Evolutionary conservation across 2,113 vertebrate species (phyloP).

Genomic region (Haemorhous mexicanus): DNA sequence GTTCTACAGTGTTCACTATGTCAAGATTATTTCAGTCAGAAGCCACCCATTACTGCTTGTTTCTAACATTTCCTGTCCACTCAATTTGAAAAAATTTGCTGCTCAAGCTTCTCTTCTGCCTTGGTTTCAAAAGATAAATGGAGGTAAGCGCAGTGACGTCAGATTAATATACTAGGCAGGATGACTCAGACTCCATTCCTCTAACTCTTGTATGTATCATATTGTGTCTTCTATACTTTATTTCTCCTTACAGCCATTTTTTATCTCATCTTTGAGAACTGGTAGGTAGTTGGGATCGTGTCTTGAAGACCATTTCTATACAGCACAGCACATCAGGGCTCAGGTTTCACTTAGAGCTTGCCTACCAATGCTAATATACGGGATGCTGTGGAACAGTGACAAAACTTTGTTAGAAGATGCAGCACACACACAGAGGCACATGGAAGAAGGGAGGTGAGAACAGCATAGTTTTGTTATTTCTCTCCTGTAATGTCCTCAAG

Average conservation of each 20-base stretch:
- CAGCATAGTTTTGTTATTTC: not conserved
- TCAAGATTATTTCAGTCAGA: conserved; percentile 17
- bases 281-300: not conserved
- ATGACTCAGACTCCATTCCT: not conserved
- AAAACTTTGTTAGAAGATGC: fast-evolving
- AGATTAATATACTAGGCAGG: not conserved
- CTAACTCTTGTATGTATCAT: not conserved
- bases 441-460: not conserved
- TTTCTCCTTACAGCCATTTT: not conserved
- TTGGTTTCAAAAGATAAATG: not conserved
- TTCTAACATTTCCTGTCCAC: not conserved
- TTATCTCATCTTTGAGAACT: not conserved
- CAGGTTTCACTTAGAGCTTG: not conserved
- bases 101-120: not conserved
- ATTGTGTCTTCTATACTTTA: not conserved
- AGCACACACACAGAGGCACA: not conserved
- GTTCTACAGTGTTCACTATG: not conserved
- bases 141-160: fast-evolving
- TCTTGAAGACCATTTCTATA: not conserved
- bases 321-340: not conserved
- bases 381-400: not conserved
- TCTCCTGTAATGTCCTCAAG: not conserved
- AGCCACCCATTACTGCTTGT: not conserved
- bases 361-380: not conserved
- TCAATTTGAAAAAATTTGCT: not conserved